Conservation (phyloP, 2,797 vertebrate genomes). For the Pogonophryne albipinna region DNA sequence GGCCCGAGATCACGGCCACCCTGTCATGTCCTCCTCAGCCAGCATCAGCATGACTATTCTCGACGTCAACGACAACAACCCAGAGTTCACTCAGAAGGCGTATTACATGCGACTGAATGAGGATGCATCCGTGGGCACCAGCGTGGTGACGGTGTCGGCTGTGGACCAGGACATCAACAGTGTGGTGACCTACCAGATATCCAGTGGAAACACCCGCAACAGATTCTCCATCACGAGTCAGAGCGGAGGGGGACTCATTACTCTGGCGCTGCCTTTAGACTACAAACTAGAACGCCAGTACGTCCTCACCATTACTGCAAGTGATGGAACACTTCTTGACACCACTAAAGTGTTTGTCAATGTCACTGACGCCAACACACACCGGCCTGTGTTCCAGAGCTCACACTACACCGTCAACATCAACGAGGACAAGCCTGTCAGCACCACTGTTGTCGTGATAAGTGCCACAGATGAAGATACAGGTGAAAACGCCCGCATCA, state of each 20-base stretch:
- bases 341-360: conserved; percentile 91
- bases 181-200: conserved; percentile 96
- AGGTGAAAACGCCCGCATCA: conserved; percentile 94
- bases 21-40: conserved; percentile 91
- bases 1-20: conserved; percentile 91
- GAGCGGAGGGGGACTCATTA: conserved; percentile 92
- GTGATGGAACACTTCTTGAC: conserved; percentile 92
- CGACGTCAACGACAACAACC: conserved; percentile 97
- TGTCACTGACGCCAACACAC: conserved; percentile 96
- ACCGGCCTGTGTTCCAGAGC: conserved; percentile 97
- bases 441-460: conserved; percentile 94
- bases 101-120: conserved; percentile 94
- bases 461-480: conserved; percentile 97
- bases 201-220: conserved; percentile 95
- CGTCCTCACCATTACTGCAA: conserved; percentile 90
- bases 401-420: conserved; percentile 96
- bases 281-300: conserved; percentile 98
- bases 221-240: conserved; percentile 98
- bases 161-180: conserved; percentile 95
- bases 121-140: conserved; percentile 93
- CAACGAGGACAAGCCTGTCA: conserved; percentile 90
- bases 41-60: conserved; percentile 93
- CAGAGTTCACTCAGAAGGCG: conserved; percentile 92
- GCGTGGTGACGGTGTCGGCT: conserved; percentile 94
- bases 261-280: conserved; percentile 93